phyloP scores from a whole-genome alignment of 2,888 invertebrate species.

The Papilio demoleus region DNA sequence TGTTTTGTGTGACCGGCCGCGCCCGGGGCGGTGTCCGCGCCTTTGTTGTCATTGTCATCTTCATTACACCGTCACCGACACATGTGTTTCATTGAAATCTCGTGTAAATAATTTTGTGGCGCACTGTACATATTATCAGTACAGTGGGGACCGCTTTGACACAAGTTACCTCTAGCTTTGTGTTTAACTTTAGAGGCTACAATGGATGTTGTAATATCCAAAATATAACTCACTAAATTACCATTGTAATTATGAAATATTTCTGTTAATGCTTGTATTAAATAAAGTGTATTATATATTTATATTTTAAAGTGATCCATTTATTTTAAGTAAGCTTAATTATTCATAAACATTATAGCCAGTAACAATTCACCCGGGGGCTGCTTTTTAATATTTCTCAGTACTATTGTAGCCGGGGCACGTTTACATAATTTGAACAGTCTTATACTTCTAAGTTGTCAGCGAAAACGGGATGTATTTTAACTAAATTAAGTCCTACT shows the following conservation, averaged over 20 bases:
- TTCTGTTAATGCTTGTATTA: too few relatives aligned
- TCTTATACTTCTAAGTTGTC: constrained; percentile 40
- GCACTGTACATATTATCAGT: constrained; percentile 8
- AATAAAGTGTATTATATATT: too few relatives aligned
- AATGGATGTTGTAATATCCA: too few relatives aligned
- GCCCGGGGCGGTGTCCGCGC: not conserved
- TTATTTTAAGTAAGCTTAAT: not conserved
- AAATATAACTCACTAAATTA: too few relatives aligned
- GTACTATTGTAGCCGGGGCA: constrained; percentile 44
- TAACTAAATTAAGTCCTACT: constrained; percentile 53
- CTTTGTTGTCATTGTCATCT: constrained; percentile 1
- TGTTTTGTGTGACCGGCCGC: not conserved
- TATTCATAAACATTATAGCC: not conserved
- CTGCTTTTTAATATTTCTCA: not conserved
- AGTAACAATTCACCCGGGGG: not conserved
- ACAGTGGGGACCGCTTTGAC: not conserved
- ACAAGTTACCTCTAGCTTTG: not conserved
- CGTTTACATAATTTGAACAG: constrained; percentile 39
- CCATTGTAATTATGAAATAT: too few relatives aligned
- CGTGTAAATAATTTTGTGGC: constrained; percentile 4
- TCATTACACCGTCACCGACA: constrained; percentile 13
- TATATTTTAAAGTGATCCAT: too few relatives aligned
- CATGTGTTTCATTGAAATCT: constrained; percentile 11
- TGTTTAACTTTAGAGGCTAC: not conserved
- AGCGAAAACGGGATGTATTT: constrained; percentile 49